Conservation (phyloP, 2,113 vertebrate genomes). For the Galeopterus variegatus region DNA sequence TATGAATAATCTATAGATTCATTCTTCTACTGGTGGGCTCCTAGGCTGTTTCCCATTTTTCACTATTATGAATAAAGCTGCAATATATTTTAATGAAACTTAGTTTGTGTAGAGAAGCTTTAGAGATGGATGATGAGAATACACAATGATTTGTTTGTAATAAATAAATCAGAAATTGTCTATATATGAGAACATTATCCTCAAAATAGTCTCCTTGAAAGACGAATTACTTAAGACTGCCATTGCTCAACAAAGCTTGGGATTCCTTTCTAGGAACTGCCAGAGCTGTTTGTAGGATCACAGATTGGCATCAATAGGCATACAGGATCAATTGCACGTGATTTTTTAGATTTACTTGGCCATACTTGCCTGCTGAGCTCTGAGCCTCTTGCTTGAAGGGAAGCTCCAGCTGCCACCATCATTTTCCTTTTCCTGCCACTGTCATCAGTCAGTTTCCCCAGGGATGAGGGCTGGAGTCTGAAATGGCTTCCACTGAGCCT, state of each 20-base stretch:
- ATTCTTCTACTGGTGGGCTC: not conserved
- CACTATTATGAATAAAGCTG: not conserved
- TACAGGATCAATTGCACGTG: no score
- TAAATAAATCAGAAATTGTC: not conserved
- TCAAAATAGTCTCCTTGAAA: not conserved
- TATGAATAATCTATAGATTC: not conserved
- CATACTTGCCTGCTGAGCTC: not conserved
- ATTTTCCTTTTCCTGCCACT: not conserved
- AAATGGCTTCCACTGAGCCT: not conserved
- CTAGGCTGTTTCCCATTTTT: not conserved
- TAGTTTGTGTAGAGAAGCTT: not conserved
- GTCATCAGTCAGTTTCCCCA: not conserved
- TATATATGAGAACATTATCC: not conserved
- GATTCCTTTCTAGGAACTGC: not conserved
- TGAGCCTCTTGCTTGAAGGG: not conserved
- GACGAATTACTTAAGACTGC: not conserved
- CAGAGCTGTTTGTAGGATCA: not conserved
- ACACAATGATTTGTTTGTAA: not conserved
- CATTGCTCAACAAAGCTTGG: not conserved
- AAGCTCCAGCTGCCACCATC: not conserved
- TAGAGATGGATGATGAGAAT: not conserved
- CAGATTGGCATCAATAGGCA: not conserved
- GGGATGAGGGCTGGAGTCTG: not conserved
- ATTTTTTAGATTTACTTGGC: not conserved
- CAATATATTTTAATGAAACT: constrained; percentile 9